Evolutionary conservation across 2,888 invertebrate genomes (phyloP).

Genomic region (Trachelus stipa): DNA sequence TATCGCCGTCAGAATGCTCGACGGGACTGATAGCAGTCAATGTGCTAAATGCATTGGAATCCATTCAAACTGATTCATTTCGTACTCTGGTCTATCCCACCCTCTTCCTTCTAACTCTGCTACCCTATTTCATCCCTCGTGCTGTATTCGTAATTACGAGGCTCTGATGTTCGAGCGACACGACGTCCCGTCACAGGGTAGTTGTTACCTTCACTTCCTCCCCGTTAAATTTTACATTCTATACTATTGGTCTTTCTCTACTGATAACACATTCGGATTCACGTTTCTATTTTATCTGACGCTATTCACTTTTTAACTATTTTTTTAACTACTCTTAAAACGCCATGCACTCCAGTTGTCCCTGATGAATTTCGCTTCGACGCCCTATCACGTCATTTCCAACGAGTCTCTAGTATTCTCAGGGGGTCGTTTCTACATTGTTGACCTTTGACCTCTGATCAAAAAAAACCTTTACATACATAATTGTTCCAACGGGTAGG

Average conservation of each 20-base stretch:
- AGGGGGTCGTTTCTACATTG: neutral
- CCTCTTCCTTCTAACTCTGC: slow-evolving; percentile 8
- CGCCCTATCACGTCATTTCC: neutral
- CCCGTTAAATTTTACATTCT: neutral
- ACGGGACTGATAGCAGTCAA: slow-evolving; percentile 54
- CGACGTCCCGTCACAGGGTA: neutral
- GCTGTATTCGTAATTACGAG: neutral
- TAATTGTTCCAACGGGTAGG: neutral
- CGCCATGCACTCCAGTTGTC: neutral
- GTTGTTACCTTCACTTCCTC: neutral
- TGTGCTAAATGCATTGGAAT: slow-evolving; percentile 53
- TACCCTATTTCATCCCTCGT: slow-evolving; percentile 17
- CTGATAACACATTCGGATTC: neutral
- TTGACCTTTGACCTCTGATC: neutral
- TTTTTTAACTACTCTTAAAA: neutral
- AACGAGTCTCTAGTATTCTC: neutral
- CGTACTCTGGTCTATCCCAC: slow-evolving; percentile 12
- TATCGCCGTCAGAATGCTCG: slow-evolving; percentile 50
- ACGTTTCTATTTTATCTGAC: neutral
- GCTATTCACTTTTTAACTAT: neutral
- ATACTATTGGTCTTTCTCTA: neutral
- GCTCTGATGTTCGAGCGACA: neutral
- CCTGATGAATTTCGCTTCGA: neutral
- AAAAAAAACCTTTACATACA: neutral
- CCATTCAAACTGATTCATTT: slow-evolving; percentile 42